A percentile compares a stretch with the other conserved stretches of the same genome.
Evolutionary conservation across 2,113 vertebrate genomes (phyloP).

Genomic region (Acrocephalus arundinaceus): DNA sequence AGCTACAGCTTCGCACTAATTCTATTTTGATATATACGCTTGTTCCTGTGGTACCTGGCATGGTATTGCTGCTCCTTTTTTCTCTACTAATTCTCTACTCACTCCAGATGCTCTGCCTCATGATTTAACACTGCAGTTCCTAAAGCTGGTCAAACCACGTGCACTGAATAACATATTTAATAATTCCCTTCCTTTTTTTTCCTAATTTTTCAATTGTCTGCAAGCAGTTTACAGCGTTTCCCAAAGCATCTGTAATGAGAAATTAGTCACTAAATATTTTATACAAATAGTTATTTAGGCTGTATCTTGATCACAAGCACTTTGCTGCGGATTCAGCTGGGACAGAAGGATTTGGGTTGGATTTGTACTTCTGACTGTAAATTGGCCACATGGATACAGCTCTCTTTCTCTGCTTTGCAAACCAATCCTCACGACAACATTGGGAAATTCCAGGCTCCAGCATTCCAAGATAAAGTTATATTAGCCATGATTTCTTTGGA

Average conservation of each 20-base stretch:
- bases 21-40: background rate
- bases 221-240: background rate
- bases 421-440: background rate
- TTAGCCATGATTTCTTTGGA: background rate
- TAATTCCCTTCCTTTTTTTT: background rate
- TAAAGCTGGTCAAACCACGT: background rate
- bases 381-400: background rate
- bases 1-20: background rate
- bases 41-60: background rate
- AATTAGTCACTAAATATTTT: slow-evolving; percentile 53
- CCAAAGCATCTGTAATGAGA: slow-evolving; percentile 24
- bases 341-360: background rate
- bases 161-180: background rate
- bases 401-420: background rate
- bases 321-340: background rate
- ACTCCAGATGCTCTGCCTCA: background rate
- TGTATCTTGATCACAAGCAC: background rate
- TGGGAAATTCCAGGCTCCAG: background rate
- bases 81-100: background rate
- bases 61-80: background rate
- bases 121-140: background rate
- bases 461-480: background rate
- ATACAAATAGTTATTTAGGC: slow-evolving; percentile 28
- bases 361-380: background rate
- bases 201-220: background rate